phyloP scores from a whole-genome alignment of 2,113 vertebrate genomes.

The Perognathus longimembris region DNA sequence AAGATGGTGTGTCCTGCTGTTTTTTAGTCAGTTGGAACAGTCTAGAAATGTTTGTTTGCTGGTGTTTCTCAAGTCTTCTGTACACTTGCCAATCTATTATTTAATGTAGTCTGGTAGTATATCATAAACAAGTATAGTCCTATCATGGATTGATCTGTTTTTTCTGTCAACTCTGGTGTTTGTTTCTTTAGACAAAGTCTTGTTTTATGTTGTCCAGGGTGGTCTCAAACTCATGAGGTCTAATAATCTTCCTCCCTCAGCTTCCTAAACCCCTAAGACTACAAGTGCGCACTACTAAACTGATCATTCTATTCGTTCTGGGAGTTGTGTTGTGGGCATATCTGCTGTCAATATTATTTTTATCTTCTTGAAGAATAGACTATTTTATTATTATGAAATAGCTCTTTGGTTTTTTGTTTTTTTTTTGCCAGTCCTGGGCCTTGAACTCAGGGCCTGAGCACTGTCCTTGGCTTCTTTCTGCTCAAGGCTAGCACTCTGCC shows the following conservation, averaged over 20 bases:
- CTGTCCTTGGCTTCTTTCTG: no score
- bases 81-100: background rate
- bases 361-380: background rate
- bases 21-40: background rate
- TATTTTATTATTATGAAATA: background rate
- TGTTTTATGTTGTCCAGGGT: background rate
- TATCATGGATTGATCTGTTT: background rate
- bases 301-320: background rate
- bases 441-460: no score
- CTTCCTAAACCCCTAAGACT: background rate
- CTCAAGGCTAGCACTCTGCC: no score
- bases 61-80: background rate
- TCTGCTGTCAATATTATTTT: background rate
- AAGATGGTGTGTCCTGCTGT: background rate
- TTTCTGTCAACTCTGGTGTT: background rate
- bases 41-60: background rate
- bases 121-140: background rate
- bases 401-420: no score
- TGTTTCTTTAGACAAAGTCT: background rate
- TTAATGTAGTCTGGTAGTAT: background rate
- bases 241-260: background rate
- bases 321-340: background rate
- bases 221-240: background rate
- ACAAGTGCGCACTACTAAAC: background rate
- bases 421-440: no score